A percentile compares a stretch with the other conserved stretches of the same genome.
These are phyloP conservation scores for Phengaris arion DNA, from an alignment of 2,888 invertebrate genomes.

Conservation along the genomic window DNA sequence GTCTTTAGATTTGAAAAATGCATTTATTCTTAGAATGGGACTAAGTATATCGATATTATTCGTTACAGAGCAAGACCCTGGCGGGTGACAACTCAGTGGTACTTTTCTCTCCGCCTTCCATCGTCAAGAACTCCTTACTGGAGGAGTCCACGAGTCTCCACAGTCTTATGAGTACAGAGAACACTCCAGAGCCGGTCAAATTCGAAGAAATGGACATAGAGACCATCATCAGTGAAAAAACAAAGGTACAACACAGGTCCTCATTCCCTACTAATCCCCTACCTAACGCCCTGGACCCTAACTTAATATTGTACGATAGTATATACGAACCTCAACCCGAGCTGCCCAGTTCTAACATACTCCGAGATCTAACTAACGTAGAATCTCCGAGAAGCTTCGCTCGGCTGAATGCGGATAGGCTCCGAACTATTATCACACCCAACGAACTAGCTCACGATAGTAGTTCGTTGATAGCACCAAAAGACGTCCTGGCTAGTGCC, in stretches of 20 bases:
- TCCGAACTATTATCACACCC: constrained; percentile 59
- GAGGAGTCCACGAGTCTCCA: constrained; percentile 82
- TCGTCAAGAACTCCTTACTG: constrained; percentile 89
- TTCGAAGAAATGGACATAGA: constrained; percentile 66
- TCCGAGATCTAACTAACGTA: constrained; percentile 64
- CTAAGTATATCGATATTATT: constrained; percentile 36
- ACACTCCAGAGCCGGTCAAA: constrained; percentile 61
- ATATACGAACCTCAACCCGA: constrained; percentile 42
- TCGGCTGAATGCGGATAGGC: constrained; percentile 67
- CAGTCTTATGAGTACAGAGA: constrained; percentile 65
- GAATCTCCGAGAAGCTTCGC: constrained; percentile 67
- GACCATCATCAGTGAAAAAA: constrained; percentile 63
- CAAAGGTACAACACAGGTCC: constrained; percentile 79
- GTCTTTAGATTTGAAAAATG: neutral
- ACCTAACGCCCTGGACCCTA: constrained; percentile 53
- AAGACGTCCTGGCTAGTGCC: constrained; percentile 69
- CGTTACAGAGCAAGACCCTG: constrained; percentile 91
- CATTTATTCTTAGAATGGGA: neutral
- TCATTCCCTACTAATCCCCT: constrained; percentile 66
- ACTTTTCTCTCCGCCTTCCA: constrained; percentile 92
- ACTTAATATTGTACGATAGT: constrained; percentile 46
- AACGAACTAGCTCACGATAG: constrained; percentile 61
- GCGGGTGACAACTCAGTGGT: constrained; percentile 87
- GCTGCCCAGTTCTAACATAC: constrained; percentile 46
- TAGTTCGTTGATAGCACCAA: constrained; percentile 64